These are phyloP conservation scores for Sorex araneus DNA, from an alignment of 2,113 vertebrate species.

Conservation along the genomic window DNA sequence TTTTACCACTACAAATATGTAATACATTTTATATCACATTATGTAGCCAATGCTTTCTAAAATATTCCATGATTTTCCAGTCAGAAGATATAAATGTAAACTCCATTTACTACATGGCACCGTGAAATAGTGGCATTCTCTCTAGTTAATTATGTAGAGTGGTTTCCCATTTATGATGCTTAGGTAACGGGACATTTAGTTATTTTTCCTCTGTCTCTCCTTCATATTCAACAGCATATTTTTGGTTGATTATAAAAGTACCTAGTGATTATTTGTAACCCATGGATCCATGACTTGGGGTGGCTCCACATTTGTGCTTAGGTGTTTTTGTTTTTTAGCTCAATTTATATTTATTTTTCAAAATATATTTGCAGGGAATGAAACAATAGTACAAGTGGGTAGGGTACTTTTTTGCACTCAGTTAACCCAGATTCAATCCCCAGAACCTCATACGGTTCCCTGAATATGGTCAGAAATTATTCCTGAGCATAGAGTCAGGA, in stretches of 20 bases:
- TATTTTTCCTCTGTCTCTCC: not conserved
- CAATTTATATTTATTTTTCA: too few species aligned
- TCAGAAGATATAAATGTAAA: not conserved
- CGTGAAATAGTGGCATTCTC: not conserved
- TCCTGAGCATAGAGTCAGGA: too few species aligned
- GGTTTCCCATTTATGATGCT: not conserved
- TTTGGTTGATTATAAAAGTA: slow-evolving; percentile 32
- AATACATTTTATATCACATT: not conserved
- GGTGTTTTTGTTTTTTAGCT: too few species aligned
- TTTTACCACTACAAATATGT: not conserved
- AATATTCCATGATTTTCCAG: not conserved
- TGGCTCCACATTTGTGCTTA: not conserved
- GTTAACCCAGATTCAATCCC: too few species aligned
- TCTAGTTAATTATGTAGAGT: not conserved
- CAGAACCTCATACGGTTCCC: too few species aligned
- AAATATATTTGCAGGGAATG: too few species aligned
- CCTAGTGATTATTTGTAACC: not conserved
- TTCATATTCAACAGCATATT: not conserved
- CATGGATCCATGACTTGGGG: not conserved
- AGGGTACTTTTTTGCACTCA: too few species aligned
- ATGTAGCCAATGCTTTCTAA: not conserved
- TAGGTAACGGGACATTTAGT: not conserved
- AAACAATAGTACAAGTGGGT: too few species aligned
- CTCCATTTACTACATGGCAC: not conserved
- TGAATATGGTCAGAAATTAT: too few species aligned